Base-by-base conservation (phyloP, 2,888 invertebrate species). In the Cyclophora albipunctata region DNA sequence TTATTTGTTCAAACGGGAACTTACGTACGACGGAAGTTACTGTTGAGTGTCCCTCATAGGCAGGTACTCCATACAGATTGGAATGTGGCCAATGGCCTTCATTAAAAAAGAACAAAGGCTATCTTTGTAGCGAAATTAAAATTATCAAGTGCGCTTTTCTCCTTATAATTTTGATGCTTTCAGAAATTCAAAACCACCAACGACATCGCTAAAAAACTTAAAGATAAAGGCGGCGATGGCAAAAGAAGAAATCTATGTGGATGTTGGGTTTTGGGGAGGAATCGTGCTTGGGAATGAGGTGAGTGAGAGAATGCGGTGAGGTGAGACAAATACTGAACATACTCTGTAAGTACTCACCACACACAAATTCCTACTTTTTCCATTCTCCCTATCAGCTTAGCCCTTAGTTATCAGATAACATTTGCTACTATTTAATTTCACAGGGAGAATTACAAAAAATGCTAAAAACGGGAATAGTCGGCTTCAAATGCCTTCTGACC, bases 191-290 rank as follows among this genome's bases (percentile, higher is more conserved):
- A 91, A 91, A 54, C 94, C 94, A n/a, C 91, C 93, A 4, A 93
- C 94, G 2, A 92, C 92, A 1, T 90, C 90, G 0, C 66, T 92
- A 6, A 78, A 89, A 42, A 91, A 91, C 66, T 81, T 94, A 34
- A 84, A 88, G 66, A 72, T 75, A 3, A 94, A 94, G 77, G 83
- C 90, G 5, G 65, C 77, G 5, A 88, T 88, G 3, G 93, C 94
- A 0, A 77, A 79, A 48, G 91, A 90, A 46, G 90, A 91, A 62
- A 80, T 91, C 42, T 92, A 87, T 60, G 91, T 93, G 0, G 93
- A 94, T 69, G 91, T 94, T 40, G 94, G 91, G 7, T 94, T 94
- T 78, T 94, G 94, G 94, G 94, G 94, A 43, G 94, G 93, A 7
- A 85, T 93, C 0, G 82, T 93, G 42, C 93, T 93, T 4, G 91